Base-by-base conservation (phyloP, 2,888 invertebrate genomes). In the Agonopterix subpropinquella region DNA sequence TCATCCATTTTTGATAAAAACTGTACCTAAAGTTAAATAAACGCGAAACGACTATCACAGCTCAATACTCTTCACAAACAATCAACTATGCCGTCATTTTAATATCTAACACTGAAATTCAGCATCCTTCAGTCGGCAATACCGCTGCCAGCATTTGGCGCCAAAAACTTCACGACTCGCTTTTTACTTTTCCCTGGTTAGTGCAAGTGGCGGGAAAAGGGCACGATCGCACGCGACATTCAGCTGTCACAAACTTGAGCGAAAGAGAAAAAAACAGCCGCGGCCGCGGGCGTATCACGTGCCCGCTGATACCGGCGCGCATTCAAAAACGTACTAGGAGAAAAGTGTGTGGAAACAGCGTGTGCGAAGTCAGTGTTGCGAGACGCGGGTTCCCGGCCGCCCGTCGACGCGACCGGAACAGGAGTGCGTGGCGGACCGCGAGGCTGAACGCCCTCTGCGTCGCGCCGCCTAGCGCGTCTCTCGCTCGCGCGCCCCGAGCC, bases 391-490 rank as follows among this genome's bases (percentile, higher is more conserved):
- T 82, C 84, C 84, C 82, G 80, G 85, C 82, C 81, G 86, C 87
- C 84, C 82, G 80, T 85, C 81, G 83, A 80, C 87, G 84, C 89
- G 86, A 86, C 85, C 89, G 87, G 86, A 83, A 80, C 81, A 77
- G 81, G 82, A 83, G 87, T 86, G 86, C 80, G 83, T 85, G 81
- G 80, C 86, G 77, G 79, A 64, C 71, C 70, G 78, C 71, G 73
- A 74, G 85, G 77, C 85, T 85, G 74, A 67, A 86, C 89, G 89
- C 89, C 88, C 88, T 89, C 88, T 76, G 85, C 85, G 81, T 80
- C 87, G 87, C 90, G 89, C 89, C 90, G 90, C 90, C 90, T 89
- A 89, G 77, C 77, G 56, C 57, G 63, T 64, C 62, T 83, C 84
- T 77, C 80, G 54, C 73, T 85, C 77, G 55, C 66, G 55, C 82